phyloP scores from a whole-genome alignment of 2,888 invertebrate species.

The Agriotes lineatus region DNA sequence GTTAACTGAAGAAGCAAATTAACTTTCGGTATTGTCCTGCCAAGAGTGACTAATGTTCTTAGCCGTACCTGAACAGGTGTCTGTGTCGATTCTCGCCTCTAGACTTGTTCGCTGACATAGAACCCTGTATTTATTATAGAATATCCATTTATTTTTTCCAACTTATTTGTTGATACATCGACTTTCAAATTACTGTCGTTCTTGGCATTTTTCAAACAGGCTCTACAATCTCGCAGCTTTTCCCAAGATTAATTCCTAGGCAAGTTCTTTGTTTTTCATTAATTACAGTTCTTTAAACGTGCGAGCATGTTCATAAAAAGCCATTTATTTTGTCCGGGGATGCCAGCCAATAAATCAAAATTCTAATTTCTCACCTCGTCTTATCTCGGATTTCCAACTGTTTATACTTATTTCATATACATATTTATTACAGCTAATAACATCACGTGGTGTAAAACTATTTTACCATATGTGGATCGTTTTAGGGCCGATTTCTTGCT shows the following conservation, averaged over 20 bases:
- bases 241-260: slow-evolving; percentile 17
- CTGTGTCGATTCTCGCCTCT: slow-evolving; percentile 54
- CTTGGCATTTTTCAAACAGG: neutral
- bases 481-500: slow-evolving; percentile 7
- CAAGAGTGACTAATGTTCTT: slow-evolving; percentile 61
- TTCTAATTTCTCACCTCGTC: slow-evolving; percentile 49
- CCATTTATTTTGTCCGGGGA: slow-evolving; percentile 42
- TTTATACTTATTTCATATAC: slow-evolving; percentile 44
- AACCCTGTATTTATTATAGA: slow-evolving; percentile 28
- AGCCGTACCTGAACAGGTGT: slow-evolving; percentile 55
- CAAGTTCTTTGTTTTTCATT: slow-evolving; percentile 38
- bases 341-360: slow-evolving; percentile 46
- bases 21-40: slow-evolving; percentile 64
- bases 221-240: no score
- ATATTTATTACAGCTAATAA: slow-evolving; percentile 39
- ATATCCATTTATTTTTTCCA: slow-evolving; percentile 21
- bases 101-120: slow-evolving; percentile 45
- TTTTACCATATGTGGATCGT: slow-evolving; percentile 21
- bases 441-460: slow-evolving; percentile 26
- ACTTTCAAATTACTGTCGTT: slow-evolving; percentile 22
- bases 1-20: slow-evolving; percentile 63
- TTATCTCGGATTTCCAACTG: slow-evolving; percentile 48
- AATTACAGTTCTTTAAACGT: slow-evolving; percentile 37
- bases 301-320: slow-evolving; percentile 38
- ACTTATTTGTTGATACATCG: slow-evolving; percentile 17